Evolutionary conservation across 2,888 invertebrate genomes (phyloP).

Genomic region (Cartodere bifasciata): DNA sequence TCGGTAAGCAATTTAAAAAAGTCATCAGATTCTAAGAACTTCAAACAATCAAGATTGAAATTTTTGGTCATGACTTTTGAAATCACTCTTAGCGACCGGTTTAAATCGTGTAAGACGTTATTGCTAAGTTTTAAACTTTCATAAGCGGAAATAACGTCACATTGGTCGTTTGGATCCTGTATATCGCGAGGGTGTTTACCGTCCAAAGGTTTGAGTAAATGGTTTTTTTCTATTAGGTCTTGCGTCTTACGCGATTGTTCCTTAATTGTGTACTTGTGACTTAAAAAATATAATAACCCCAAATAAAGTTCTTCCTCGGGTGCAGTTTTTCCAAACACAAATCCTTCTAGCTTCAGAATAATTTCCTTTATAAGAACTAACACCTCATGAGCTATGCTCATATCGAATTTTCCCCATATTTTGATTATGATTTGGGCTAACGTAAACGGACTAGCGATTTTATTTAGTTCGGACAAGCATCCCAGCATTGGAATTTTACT

Average conservation of each 20-base stretch:
- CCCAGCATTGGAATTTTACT: constrained; percentile 22
- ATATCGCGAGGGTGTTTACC: constrained; percentile 9
- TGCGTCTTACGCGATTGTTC: constrained; percentile 6
- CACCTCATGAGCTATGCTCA: too few species aligned
- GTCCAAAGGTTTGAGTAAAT: neutral
- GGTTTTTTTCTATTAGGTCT: neutral
- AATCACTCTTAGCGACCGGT: constrained; percentile 16
- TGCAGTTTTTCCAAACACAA: constrained; percentile 15
- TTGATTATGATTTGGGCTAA: constrained; percentile 17
- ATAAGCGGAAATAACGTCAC: constrained; percentile 24
- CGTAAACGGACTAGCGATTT: constrained; percentile 16
- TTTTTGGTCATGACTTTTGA: constrained; percentile 10
- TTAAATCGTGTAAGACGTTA: constrained; percentile 18
- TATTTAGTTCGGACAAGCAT: constrained; percentile 18
- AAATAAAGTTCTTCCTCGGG: constrained; percentile 16
- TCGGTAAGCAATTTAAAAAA: constrained; percentile 15
- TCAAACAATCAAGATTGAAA: constrained; percentile 7
- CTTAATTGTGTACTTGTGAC: constrained; percentile 17
- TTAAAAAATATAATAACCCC: constrained; percentile 19
- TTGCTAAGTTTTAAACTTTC: constrained; percentile 20
- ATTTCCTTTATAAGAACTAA: constrained; percentile 15
- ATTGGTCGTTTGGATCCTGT: constrained; percentile 23
- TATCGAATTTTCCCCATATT: too few species aligned
- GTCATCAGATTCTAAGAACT: constrained; percentile 5
- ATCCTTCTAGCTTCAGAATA: constrained; percentile 12